Evolutionary conservation across 2,797 vertebrate species (phyloP), one percentile per base, ranked within the genome.

Genomic region (Myiotriccus ornatus): DNA sequence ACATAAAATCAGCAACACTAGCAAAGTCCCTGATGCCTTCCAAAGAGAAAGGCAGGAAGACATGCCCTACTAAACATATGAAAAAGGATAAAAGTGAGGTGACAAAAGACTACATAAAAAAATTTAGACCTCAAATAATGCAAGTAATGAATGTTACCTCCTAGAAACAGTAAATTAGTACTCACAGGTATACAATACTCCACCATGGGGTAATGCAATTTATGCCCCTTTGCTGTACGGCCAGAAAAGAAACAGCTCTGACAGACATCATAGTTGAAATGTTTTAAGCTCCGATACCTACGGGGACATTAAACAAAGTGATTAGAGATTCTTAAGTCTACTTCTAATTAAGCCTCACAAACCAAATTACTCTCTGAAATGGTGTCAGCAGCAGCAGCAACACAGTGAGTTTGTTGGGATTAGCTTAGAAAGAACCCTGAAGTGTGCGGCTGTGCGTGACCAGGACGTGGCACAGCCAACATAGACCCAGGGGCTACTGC

Each of bases 211-310:
- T 99, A 99, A 98, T 99, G 99, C 80, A 99, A 97, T 95, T 99
- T 99, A 97, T 99, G 99, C 41, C 99, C 99, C 95, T 99, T 99
- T 84, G 99, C 99, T 24, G 99, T 99, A 82, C 99, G 99, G 78
- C 99, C 99, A 43, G 99, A 99, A 93, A 99, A 99, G 98, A 99
- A 99, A 97, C 99, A 99, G 94, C 99, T 99, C 97, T 99, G 99
- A 97, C 99, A 99, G 93, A 99, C 98, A 10, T 99, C 99, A 70
- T 99, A 99, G 97, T 99, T 99, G 97, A 99, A 99, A 98, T 99
- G 99, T 94, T 99, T 99, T 93, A 99, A 97, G 97, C 99, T 99
- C 90, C 99, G 98, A 97, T 99, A 99, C 97, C 99, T 99, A 81
- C 4, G 83, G 27, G 93, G 59, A 95, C 46, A 96, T 87, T 23